Evolutionary conservation across 2,113 vertebrate genomes (phyloP), one percentile per base, ranked within the genome.

Genomic region (Vidua macroura): DNA sequence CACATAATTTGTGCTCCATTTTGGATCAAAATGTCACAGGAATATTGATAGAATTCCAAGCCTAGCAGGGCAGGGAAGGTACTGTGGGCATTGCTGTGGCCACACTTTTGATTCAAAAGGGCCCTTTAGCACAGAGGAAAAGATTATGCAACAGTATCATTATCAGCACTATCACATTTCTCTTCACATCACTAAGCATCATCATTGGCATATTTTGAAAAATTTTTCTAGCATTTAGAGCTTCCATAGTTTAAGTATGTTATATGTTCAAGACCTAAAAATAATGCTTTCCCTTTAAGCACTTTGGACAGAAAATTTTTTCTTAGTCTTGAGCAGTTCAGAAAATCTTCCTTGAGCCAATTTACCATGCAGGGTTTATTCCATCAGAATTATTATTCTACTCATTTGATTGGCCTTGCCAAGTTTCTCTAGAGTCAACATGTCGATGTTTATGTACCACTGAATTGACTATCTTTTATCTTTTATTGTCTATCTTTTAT

Each of bases 341-440:
- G 46, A 75, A 88, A 83, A 43, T 35, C 28, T 63, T 82, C 76
- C 33, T 63, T 62, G 46, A 91, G 27, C 11, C 48, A 77, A 48
- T 59, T 77, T 83, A 63, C 59, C 13, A 48, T 27, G 52, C 4
- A 83, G 63, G 56, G 62, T 30, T 85, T 95, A 43, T 83, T 33
- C 43, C 39, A 78, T 59, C 30, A 83, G 19, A 78, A 86, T 96
- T 84, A 73, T 46, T 35, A 91, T 93, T 96, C 79, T 51, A 39
- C 31, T 82, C 63, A 55, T 25, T 13, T 73, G 72, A 94, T 66
- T 69, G 79, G 69, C 83, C 69, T 86, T 6, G 1, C 39, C 31
- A 79, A 78, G 46, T 91, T 96, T 96, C 76, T 96, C 84, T 86
- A 86, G 33, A 85, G 67, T 83, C 59, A 92, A 90, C 63, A 92